Conservation (phyloP, 2,113 vertebrate species). For the Pardalotus punctatus region DNA sequence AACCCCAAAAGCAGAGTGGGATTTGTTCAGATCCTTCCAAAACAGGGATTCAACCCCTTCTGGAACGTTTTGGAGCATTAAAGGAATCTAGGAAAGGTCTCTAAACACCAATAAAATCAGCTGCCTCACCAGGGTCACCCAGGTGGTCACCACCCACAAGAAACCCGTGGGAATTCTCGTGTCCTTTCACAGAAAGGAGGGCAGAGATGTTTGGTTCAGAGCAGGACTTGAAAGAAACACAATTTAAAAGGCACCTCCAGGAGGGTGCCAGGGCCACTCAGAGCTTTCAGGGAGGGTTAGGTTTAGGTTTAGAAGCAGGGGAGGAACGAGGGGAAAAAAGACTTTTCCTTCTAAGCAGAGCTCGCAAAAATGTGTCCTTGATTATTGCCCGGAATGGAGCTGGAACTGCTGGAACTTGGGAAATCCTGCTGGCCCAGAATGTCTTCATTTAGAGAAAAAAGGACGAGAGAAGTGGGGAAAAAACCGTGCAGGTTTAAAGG, state of each 20-base stretch:
- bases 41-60: neutral
- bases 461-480: neutral
- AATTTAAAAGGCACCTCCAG: neutral
- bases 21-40: neutral
- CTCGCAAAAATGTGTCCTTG: neutral
- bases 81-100: neutral
- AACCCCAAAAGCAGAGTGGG: neutral
- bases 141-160: neutral
- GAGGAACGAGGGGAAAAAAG: neutral
- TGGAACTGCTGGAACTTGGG: neutral
- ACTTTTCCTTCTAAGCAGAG: neutral
- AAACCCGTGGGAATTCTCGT: neutral
- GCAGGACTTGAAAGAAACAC: neutral
- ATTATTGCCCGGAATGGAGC: neutral
- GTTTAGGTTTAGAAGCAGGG: neutral
- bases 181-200: neutral
- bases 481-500: neutral
- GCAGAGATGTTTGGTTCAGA: neutral
- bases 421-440: neutral
- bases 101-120: neutral
- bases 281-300: neutral
- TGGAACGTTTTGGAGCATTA: neutral
- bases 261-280: neutral
- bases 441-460: neutral
- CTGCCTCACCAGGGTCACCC: neutral